Conservation (phyloP, 2,797 vertebrate species). For the Aplochiton taeniatus region DNA sequence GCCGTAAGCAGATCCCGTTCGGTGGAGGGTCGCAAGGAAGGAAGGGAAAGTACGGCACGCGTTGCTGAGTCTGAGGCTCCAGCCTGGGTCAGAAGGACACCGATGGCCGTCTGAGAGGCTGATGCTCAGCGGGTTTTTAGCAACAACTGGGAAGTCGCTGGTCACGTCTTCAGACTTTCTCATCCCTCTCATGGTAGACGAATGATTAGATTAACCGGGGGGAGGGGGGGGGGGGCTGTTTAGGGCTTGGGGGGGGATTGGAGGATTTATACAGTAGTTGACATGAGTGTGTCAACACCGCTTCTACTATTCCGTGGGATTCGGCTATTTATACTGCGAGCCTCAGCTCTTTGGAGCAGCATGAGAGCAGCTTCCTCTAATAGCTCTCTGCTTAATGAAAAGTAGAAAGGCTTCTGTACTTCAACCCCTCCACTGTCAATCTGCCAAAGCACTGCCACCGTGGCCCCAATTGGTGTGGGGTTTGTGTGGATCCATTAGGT, state of each 20-base stretch:
- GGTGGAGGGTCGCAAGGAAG: slow-evolving; percentile 10
- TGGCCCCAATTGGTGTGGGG: background rate
- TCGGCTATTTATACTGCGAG: slow-evolving; percentile 67
- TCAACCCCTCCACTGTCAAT: slow-evolving; percentile 29
- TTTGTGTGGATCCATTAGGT: background rate
- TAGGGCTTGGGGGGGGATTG: slow-evolving; percentile 39
- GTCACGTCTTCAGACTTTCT: too few species aligned
- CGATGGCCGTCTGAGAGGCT: slow-evolving; percentile 8
- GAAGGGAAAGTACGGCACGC: slow-evolving; percentile 32
- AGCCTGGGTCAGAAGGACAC: background rate
- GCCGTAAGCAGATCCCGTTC: slow-evolving; percentile 34
- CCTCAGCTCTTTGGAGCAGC: slow-evolving; percentile 65
- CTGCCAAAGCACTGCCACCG: slow-evolving; percentile 22
- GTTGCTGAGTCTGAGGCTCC: background rate
- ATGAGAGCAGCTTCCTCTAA: slow-evolving; percentile 61
- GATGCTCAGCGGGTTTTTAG: slow-evolving; percentile 26
- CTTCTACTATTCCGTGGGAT: slow-evolving; percentile 54
- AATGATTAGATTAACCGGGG: background rate
- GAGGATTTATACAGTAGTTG: slow-evolving; percentile 19
- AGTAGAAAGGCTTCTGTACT: slow-evolving; percentile 48
- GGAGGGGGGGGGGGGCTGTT: slow-evolving; percentile 19
- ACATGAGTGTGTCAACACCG: slow-evolving; percentile 45
- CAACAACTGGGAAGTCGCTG: slow-evolving; percentile 1
- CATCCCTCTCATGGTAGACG: too few species aligned
- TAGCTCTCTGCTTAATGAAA: slow-evolving; percentile 58